phyloP scores from a whole-genome alignment of 2,113 vertebrate species.

The Bubalus kerabau region DNA sequence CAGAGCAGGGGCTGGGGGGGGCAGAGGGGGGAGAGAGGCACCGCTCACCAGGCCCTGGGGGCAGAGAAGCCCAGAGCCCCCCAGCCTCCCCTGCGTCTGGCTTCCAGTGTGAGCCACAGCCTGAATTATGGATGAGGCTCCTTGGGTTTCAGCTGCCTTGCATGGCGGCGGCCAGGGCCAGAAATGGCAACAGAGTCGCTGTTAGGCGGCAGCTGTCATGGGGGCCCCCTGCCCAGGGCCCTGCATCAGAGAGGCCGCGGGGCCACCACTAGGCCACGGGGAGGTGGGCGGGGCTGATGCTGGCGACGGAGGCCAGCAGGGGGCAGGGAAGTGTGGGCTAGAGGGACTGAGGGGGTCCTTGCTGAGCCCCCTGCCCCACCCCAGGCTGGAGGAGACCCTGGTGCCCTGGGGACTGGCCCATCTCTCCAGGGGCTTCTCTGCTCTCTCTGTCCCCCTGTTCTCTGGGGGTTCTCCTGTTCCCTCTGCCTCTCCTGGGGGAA shows the following conservation, averaged over 20 bases:
- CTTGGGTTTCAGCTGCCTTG: conserved; percentile 82
- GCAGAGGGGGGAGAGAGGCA: background rate
- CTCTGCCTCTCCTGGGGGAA: background rate
- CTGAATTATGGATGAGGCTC: conserved; percentile 84
- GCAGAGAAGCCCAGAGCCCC: conserved; percentile 57
- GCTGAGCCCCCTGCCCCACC: background rate
- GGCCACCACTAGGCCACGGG: background rate
- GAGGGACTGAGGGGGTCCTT: background rate
- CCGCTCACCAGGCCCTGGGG: background rate
- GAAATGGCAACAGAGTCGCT: conserved; percentile 86
- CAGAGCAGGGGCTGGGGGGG: background rate
- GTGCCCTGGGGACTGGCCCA: background rate
- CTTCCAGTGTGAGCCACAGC: conserved; percentile 72
- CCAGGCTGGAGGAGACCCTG: background rate
- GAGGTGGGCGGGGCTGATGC: background rate
- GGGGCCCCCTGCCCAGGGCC: conserved; percentile 76
- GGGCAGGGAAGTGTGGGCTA: background rate
- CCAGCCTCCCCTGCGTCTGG: conserved; percentile 75
- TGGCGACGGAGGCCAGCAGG: no score
- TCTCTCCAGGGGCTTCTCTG: background rate
- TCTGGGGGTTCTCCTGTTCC: background rate
- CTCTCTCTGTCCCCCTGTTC: background rate
- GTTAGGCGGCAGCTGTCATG: conserved; percentile 81
- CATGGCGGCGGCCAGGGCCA: conserved; percentile 78
- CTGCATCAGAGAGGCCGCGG: conserved; percentile 67